A percentile compares a stretch with the other conserved stretches of the same genome.
These are phyloP conservation scores for Enteromius treurensis DNA, from an alignment of 2,797 vertebrate genomes.

Conservation along the genomic window DNA sequence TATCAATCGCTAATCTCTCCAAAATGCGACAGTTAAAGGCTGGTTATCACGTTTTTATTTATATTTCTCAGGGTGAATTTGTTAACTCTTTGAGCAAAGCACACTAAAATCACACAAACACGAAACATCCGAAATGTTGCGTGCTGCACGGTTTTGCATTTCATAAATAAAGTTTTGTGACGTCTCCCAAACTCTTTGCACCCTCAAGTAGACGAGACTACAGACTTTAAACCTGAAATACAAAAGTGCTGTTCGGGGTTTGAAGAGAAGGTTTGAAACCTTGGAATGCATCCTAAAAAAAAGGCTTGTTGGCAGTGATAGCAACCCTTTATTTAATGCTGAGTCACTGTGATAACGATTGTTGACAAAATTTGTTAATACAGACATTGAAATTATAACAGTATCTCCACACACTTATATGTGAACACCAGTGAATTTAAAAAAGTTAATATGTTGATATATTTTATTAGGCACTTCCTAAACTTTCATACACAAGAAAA, in stretches of 20 bases:
- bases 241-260: neutral
- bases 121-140: neutral
- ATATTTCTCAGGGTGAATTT: neutral
- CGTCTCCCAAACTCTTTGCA: neutral
- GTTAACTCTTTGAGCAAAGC: neutral
- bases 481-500: neutral
- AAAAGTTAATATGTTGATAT: neutral
- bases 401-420: neutral
- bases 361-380: neutral
- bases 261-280: no score
- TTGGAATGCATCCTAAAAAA: conserved; percentile 2
- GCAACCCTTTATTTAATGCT: neutral
- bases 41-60: neutral
- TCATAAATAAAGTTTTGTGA: neutral
- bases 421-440: neutral
- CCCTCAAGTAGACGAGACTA: neutral
- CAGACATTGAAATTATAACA: neutral
- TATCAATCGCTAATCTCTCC: neutral
- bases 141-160: neutral
- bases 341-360: conserved; percentile 33
- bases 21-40: neutral
- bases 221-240: neutral
- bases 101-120: neutral
- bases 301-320: neutral
- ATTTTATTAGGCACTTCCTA: conserved; percentile 11